Percentiles rank a stretch among this genome's conserved stretches.
Conservation (phyloP, 1,140 invertebrate genomes). For the Gonatopus flavifemur region DNA sequence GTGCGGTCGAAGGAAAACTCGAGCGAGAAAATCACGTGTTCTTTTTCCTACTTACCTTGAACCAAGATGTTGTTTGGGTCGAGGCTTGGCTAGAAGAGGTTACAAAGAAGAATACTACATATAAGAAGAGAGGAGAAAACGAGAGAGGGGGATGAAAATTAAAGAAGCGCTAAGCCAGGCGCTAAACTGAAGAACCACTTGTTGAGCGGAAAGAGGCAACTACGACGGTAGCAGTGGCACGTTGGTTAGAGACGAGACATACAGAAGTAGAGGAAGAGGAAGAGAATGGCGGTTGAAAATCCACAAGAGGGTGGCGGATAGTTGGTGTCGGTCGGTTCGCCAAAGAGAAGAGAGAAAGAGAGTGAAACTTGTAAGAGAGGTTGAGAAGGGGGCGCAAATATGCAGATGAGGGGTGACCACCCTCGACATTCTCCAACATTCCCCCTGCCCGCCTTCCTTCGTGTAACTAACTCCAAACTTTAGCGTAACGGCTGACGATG, state of each 20-base stretch:
- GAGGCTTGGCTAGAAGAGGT: not conserved
- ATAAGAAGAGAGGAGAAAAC: too few relatives aligned
- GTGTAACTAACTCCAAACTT: constrained; percentile 56
- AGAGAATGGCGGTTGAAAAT: constrained; percentile 22
- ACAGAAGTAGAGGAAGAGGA: constrained; percentile 6
- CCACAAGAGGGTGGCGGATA: constrained; percentile 8
- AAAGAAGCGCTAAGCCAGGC: constrained; percentile 56
- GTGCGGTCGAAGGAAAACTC: too few relatives aligned
- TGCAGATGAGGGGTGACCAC: constrained; percentile 53
- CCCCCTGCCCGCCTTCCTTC: too few relatives aligned
- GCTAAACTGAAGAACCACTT: constrained; percentile 59
- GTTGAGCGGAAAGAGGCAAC: constrained; percentile 47
- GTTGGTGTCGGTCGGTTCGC: constrained; percentile 4
- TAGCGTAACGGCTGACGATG: constrained; percentile 29
- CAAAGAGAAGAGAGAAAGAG: constrained; percentile 5
- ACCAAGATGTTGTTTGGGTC: too few relatives aligned
- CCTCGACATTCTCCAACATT: too few relatives aligned
- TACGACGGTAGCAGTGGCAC: constrained; percentile 33
- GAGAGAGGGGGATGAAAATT: constrained; percentile 46
- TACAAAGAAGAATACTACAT: not conserved
- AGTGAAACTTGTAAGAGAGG: constrained; percentile 2
- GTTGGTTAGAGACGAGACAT: constrained; percentile 34
- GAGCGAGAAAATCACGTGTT: not conserved
- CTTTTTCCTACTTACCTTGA: too few relatives aligned
- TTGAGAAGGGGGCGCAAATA: constrained; percentile 40